Evolutionary conservation across 1,140 invertebrate species (phyloP).

Genomic region (Tetramorium alpestre): DNA sequence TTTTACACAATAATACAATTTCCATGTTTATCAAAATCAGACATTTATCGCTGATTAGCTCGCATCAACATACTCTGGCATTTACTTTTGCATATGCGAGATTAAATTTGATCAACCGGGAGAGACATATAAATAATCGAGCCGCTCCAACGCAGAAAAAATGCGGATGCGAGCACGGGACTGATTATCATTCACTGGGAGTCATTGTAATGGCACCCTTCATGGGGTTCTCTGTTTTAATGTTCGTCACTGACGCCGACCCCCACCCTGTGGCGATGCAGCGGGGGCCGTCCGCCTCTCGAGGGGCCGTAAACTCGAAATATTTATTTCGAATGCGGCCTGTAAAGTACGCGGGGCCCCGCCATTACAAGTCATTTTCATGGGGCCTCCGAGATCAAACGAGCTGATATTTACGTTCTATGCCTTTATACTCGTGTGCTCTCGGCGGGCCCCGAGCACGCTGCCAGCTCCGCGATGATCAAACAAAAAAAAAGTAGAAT

Average conservation of each 20-base stretch:
- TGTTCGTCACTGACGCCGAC: slow-evolving; percentile 60
- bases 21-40: neutral
- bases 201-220: slow-evolving; percentile 47
- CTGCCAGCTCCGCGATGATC: neutral
- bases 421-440: slow-evolving; percentile 68
- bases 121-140: slow-evolving; percentile 30
- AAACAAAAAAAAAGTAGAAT: neutral
- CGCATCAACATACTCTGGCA: neutral
- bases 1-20: neutral
- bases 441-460: slow-evolving; percentile 8
- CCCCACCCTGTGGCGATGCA: slow-evolving; percentile 57
- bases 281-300: slow-evolving; percentile 66
- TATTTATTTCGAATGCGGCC: slow-evolving; percentile 80
- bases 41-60: neutral
- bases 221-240: slow-evolving; percentile 68
- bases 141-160: slow-evolving; percentile 3
- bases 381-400: slow-evolving; percentile 74
- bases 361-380: slow-evolving; percentile 80
- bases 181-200: slow-evolving; percentile 47
- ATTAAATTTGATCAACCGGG: slow-evolving; percentile 40
- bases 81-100: neutral
- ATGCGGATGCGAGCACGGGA: slow-evolving; percentile 17
- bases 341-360: slow-evolving; percentile 77
- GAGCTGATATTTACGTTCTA: slow-evolving; percentile 77
- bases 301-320: slow-evolving; percentile 78